Conservation (phyloP, 2,113 vertebrate species). For the Sander lucioperca region DNA sequence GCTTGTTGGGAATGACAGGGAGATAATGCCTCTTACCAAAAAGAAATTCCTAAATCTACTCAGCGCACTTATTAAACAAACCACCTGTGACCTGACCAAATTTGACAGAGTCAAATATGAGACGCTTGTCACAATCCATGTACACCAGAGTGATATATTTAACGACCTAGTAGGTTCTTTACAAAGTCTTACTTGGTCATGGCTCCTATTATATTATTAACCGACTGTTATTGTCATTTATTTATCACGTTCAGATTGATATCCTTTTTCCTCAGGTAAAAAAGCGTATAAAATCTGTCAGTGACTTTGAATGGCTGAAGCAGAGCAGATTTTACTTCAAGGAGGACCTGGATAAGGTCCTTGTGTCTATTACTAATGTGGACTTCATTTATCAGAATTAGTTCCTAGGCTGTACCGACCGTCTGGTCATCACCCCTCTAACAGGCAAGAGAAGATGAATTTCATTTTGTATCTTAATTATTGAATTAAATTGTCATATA, state of each 20-base stretch:
- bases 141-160: slow-evolving; percentile 93
- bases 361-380: slow-evolving; percentile 91
- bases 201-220: neutral
- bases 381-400: slow-evolving; percentile 93
- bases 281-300: slow-evolving; percentile 86
- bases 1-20: slow-evolving; percentile 88
- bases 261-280: slow-evolving; percentile 83
- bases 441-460: slow-evolving; percentile 82
- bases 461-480: neutral
- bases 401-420: slow-evolving; percentile 92
- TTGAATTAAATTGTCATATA: neutral
- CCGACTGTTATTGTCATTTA: neutral
- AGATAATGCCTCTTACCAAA: slow-evolving; percentile 87
- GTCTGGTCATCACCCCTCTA: slow-evolving; percentile 92
- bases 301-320: slow-evolving; percentile 93
- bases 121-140: slow-evolving; percentile 92
- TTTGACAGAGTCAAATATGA: slow-evolving; percentile 92
- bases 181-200: neutral
- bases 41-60: slow-evolving; percentile 88
- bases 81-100: slow-evolving; percentile 86
- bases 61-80: slow-evolving; percentile 87
- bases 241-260: neutral
- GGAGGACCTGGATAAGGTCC: slow-evolving; percentile 84
- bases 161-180: slow-evolving; percentile 87
- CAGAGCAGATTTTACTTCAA: slow-evolving; percentile 92